A percentile compares a stretch with the other conserved stretches of the same genome.
Evolutionary conservation across 2,113 vertebrate species (phyloP).

Genomic region (Pantherophis guttatus): DNA sequence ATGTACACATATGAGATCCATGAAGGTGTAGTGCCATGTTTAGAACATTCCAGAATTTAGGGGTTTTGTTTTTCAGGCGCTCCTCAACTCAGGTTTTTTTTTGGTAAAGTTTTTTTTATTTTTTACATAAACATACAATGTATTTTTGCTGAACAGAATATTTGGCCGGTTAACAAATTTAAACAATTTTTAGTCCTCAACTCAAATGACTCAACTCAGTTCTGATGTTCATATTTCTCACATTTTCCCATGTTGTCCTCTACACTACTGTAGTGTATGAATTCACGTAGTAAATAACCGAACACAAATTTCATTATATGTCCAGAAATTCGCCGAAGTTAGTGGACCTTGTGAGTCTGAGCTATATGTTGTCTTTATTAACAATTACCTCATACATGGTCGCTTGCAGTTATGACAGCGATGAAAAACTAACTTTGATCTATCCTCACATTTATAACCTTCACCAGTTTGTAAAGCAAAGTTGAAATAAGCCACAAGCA

Average conservation of each 20-base stretch:
- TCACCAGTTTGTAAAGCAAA: neutral
- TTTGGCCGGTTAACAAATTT: too few species aligned
- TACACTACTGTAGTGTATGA: neutral
- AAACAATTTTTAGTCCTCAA: too few species aligned
- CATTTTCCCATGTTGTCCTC: neutral
- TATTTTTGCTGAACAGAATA: too few species aligned
- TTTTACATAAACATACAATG: too few species aligned
- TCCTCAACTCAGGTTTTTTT: neutral
- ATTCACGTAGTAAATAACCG: neutral
- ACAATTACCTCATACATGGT: neutral
- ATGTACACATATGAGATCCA: neutral
- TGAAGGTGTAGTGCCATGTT: neutral
- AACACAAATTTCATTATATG: neutral
- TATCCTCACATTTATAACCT: neutral
- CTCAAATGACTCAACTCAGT: neutral
- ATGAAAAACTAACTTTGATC: neutral
- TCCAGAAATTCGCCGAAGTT: neutral
- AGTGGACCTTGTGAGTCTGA: neutral
- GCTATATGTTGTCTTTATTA: neutral
- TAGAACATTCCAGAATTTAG: neutral
- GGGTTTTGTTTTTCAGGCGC: neutral
- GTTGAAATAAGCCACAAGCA: neutral
- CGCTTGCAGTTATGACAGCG: neutral
- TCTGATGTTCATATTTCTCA: neutral
- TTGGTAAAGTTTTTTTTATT: too few species aligned